phyloP scores from a whole-genome alignment of 2,113 vertebrate species.

The Campylomormyrus numenius region DNA sequence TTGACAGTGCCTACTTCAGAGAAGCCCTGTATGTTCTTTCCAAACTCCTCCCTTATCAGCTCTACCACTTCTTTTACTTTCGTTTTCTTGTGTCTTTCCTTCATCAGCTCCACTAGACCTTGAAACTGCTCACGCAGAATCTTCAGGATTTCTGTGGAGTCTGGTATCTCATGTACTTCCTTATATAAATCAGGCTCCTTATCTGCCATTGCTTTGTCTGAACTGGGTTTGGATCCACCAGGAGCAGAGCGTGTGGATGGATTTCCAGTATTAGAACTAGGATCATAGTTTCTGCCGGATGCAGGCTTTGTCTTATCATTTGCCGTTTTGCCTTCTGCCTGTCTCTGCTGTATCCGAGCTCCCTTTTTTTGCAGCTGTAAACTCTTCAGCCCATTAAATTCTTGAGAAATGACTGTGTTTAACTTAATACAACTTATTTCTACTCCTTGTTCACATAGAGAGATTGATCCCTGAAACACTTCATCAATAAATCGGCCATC shows the following conservation, averaged over 20 bases:
- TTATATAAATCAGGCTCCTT: background rate
- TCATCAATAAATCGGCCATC: conserved; percentile 15
- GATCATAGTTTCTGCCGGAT: background rate
- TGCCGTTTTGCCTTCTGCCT: background rate
- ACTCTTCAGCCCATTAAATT: too few relatives aligned
- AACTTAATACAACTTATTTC: too few relatives aligned
- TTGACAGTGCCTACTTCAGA: background rate
- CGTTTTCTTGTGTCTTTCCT: background rate
- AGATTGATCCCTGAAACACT: background rate
- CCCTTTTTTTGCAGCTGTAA: too few relatives aligned
- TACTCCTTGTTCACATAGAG: background rate
- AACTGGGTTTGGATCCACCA: background rate
- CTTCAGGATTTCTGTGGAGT: background rate
- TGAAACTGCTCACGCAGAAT: conserved; percentile 12
- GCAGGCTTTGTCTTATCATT: too few relatives aligned
- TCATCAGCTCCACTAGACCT: background rate
- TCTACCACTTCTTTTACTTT: too few relatives aligned
- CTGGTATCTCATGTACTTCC: background rate
- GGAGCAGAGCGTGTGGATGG: background rate
- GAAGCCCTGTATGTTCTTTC: background rate
- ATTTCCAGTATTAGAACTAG: background rate
- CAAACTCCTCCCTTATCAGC: background rate
- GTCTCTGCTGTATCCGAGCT: too few relatives aligned
- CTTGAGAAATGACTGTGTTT: too few relatives aligned
- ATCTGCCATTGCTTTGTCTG: background rate